A percentile compares a stretch with the other conserved stretches of the same genome.
These are phyloP conservation scores for Drosophila rhopaloa DNA, from an alignment of 1,140 invertebrate genomes.

Conservation along the genomic window DNA sequence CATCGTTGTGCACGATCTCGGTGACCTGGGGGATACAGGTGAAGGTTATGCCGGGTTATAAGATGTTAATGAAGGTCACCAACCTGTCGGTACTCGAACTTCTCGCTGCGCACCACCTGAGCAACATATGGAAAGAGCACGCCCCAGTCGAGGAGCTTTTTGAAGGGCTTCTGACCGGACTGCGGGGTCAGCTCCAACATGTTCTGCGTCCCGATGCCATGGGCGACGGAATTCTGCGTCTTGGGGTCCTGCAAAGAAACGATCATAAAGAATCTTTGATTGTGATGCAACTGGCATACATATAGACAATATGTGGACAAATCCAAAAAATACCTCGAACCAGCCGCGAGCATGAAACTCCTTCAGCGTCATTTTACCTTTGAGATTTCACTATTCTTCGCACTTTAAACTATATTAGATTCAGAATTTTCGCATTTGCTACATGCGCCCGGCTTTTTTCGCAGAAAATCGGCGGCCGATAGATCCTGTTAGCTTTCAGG, in stretches of 20 bases:
- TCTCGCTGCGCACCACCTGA: conserved; percentile 83
- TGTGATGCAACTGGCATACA: conserved; percentile 63
- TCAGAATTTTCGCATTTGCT: conserved; percentile 21
- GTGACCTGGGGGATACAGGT: conserved; percentile 52
- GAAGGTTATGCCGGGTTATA: neutral
- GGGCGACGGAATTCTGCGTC: conserved; percentile 54
- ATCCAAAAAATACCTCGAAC: conserved; percentile 66
- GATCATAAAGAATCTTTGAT: conserved; percentile 38
- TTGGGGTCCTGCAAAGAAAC: conserved; percentile 69
- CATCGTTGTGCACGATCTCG: conserved; percentile 89
- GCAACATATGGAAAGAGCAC: conserved; percentile 84
- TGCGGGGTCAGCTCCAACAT: conserved; percentile 79
- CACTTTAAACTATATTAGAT: conserved; percentile 1
- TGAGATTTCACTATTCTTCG: conserved; percentile 19
- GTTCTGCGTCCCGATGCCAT: conserved; percentile 78
- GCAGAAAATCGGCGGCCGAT: conserved; percentile 29
- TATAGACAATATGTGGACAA: conserved; percentile 2
- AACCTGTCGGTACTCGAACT: conserved; percentile 78
- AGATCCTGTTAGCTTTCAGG: conserved; percentile 40
- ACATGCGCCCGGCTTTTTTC: conserved; percentile 42
- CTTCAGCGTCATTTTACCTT: conserved; percentile 37
- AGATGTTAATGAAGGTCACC: conserved; percentile 10
- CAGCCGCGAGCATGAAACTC: conserved; percentile 73
- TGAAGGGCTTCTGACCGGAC: conserved; percentile 70
- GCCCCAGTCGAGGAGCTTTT: conserved; percentile 66